Conservation (phyloP, 2,113 vertebrate species). For the Cepphus grylle region DNA sequence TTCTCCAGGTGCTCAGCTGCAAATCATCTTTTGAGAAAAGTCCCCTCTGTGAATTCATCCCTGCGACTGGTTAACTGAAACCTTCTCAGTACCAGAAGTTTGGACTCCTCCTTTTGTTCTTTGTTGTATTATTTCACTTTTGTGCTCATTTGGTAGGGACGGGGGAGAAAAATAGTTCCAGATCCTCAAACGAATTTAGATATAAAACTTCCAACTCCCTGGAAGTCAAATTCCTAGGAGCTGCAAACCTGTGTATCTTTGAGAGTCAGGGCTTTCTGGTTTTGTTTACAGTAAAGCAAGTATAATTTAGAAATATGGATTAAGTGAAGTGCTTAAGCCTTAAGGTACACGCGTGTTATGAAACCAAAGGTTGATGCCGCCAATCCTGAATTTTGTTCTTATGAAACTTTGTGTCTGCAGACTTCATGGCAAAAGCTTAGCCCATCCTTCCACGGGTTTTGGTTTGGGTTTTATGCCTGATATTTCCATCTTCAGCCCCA, state of each 20-base stretch:
- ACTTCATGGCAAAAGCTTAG: not conserved
- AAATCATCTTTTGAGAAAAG: not conserved
- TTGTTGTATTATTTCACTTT: not conserved
- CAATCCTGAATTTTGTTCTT: not conserved
- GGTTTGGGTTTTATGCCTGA: not conserved
- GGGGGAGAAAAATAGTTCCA: not conserved
- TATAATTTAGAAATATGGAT: not conserved
- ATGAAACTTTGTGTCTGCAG: not conserved
- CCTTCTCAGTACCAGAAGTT: not conserved
- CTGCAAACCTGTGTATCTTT: not conserved
- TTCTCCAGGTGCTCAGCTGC: not conserved
- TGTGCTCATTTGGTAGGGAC: not conserved
- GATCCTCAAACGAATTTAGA: not conserved
- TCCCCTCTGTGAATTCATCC: not conserved
- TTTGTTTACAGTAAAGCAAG: not conserved
- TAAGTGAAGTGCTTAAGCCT: not conserved
- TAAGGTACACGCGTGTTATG: rapidly evolving
- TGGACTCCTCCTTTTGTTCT: not conserved
- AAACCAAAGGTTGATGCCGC: not conserved
- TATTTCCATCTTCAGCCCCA: not conserved
- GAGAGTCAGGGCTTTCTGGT: not conserved
- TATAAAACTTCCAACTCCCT: not conserved
- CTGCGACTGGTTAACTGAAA: not conserved
- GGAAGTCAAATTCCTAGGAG: not conserved
- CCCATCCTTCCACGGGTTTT: rapidly evolving